Percentiles rank a stretch among this genome's conserved stretches.
phyloP scores from a whole-genome alignment of 2,113 vertebrate genomes.

The Sakesphorus luctuosus region DNA sequence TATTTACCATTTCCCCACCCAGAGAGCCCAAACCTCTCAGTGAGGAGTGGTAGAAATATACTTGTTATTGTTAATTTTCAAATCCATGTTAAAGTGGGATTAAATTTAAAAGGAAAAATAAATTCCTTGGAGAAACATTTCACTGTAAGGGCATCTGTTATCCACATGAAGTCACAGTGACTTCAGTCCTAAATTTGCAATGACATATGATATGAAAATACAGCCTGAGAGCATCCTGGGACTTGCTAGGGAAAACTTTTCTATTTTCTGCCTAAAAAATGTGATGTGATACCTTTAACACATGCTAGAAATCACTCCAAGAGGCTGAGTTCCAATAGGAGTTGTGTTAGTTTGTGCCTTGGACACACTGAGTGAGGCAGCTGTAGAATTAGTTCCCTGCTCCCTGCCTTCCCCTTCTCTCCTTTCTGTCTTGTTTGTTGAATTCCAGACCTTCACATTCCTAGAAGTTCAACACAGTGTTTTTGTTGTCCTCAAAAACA shows the following conservation, averaged over 20 bases:
- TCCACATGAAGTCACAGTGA: neutral
- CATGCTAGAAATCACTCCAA: neutral
- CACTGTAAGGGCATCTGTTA: neutral
- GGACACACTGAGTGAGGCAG: neutral
- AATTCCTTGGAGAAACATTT: neutral
- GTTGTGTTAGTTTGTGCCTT: neutral
- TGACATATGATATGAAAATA: neutral
- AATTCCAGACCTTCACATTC: neutral
- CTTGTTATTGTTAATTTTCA: neutral
- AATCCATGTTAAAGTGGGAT: neutral
- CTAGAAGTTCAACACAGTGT: neutral
- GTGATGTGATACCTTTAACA: neutral
- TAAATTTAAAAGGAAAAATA: neutral
- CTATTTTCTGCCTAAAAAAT: neutral
- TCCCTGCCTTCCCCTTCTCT: neutral
- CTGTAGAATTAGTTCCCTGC: neutral
- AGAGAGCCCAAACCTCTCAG: neutral
- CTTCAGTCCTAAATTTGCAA: neutral
- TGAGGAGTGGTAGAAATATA: neutral
- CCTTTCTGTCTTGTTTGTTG: neutral
- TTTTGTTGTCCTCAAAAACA: neutral
- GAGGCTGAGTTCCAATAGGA: neutral
- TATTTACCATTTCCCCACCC: neutral
- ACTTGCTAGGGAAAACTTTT: neutral
- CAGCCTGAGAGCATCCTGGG: neutral